Evolutionary conservation across 1,140 invertebrate genomes (phyloP), one percentile per base, ranked within the genome.

Genomic region (Cydia strobilella): DNA sequence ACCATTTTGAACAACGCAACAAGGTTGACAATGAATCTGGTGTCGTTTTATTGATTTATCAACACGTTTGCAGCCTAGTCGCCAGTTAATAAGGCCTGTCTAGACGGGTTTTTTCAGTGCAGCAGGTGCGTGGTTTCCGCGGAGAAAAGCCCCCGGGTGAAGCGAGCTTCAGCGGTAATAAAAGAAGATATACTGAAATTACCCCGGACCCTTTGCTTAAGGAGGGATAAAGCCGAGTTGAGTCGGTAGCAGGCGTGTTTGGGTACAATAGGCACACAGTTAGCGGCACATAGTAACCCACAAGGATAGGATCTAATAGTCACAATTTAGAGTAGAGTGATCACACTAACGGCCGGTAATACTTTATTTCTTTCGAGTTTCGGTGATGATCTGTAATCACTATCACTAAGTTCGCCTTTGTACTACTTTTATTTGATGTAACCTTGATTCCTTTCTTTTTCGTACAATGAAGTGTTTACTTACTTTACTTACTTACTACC

Each of bases 51-150:
- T 75, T 66, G 65, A 73, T 74, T 66, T 45, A 73, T 75, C 39
- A 74, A 74, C 66, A 71, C 63, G 66, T 77, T 75, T 72, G 74
- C 48, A 15, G 72, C 72, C 76, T 77, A 74, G 72, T 48, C 74
- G 59, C 39, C 75, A 76, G 51, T 80, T 74, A 78, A 72, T 59
- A 62, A 63, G 72, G 73, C 73, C 75, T 10, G 83, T 85, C 83
- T 85, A 85, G 83, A 85, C 83, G 51, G 74, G 80, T 85, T 83
- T 85, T 85, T 83, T 74, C 76, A 51, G 75, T 72, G 59, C 35
- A 77, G 77, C 80, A 85, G 80, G 80, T 85, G 82, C 76, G 54
- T 75, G 76, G 62, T 74, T 79, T 75, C 66, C 69, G 75, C 75
- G 48, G 65, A 62, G 76, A 72, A 45, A 72, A 51, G 65, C 65